Evolutionary conservation across 2,113 vertebrate genomes (phyloP).

Genomic region (Prunella fulvescens): DNA sequence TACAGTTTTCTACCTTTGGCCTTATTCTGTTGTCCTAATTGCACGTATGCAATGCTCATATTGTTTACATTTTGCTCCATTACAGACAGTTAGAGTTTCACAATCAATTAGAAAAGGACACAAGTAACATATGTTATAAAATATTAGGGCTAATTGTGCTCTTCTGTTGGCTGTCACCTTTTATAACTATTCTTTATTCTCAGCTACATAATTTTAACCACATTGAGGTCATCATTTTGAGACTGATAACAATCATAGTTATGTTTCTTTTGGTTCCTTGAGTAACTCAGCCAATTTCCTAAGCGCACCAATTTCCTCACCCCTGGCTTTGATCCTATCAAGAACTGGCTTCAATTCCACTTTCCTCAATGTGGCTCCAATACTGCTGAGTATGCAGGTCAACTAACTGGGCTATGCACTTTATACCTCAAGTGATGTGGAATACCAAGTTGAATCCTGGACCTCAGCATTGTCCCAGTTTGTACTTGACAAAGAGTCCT

Average conservation of each 20-base stretch:
- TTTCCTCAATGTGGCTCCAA: background rate
- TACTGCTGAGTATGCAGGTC: background rate
- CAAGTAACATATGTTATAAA: background rate
- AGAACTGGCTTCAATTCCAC: background rate
- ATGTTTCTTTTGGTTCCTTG: background rate
- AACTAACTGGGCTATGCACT: background rate
- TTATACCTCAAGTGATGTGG: background rate
- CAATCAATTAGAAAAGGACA: background rate
- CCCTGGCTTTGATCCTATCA: background rate
- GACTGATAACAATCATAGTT: background rate
- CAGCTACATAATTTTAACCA: background rate
- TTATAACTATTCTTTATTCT: background rate
- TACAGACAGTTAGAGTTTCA: background rate
- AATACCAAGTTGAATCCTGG: background rate
- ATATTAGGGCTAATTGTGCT: background rate
- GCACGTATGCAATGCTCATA: background rate
- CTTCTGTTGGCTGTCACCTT: background rate
- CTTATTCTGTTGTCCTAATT: background rate
- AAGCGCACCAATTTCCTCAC: fast-evolving
- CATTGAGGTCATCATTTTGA: background rate
- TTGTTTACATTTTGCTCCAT: background rate
- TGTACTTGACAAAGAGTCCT: background rate
- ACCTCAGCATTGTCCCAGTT: background rate
- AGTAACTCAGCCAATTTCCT: background rate
- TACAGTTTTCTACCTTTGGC: background rate